Evolutionary conservation across 2,888 invertebrate genomes (phyloP), one percentile per base, ranked within the genome.

Genomic region (Drosophila kambysellisi): DNA sequence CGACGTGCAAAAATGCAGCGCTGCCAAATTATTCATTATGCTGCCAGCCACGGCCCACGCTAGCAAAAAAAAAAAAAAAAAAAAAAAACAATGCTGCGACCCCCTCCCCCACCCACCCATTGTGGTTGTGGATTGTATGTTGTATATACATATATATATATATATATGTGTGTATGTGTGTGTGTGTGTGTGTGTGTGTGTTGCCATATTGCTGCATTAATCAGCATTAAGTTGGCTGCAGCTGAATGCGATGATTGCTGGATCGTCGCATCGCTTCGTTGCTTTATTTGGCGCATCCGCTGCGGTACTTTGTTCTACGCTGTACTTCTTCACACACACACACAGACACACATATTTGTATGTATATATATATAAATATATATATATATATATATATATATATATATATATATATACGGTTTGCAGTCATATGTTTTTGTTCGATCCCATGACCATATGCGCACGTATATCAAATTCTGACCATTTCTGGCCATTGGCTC

Each of bases 401-500:
- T n/a, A 51, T 29, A 51, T 25, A 17, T 33, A 37, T 20, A 50
- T 37, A 12, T 17, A 25, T 35, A 46, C 11, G n/a, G 20, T 25
- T 43, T 29, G 54, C 50, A 65, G 48, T 58, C 78, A 77, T 70
- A 63, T 74, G 74, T 43, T 58, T 60, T 39, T 54, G 25, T 59
- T 59, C 52, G 72, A 71, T 74, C 78, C 74, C 63, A 64, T 78
- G 70, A 68, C 65, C 72, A 72, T 80, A 71, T 79, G 75, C 52
- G 68, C 66, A 61, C 68, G 64, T 70, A 76, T 88, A 85, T 83
- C 87, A 72, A 82, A 82, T 83, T 88, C 75, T 81, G 66, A 25
- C 71, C 81, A 81, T 81, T 88, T 88, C 70, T 86, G 83, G 77
- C 66, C 89, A 88, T 76, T 88, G 84, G 89, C 76, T 88, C 70